Conservation (phyloP, 2,113 vertebrate genomes). For the Trachemys scripta region DNA sequence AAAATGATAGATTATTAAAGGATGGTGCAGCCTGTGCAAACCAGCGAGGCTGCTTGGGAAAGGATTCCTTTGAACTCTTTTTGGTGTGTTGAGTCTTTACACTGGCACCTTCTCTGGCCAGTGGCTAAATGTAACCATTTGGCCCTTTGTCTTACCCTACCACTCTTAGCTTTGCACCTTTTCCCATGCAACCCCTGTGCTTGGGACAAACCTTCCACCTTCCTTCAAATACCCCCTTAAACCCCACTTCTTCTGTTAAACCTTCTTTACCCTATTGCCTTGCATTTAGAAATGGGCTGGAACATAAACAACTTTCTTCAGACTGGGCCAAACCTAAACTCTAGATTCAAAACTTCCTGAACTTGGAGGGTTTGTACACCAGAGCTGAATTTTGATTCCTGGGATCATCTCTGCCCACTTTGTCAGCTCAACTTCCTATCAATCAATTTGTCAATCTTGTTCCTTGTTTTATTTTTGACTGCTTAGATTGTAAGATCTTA, state of each 20-base stretch:
- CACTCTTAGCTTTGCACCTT: background rate
- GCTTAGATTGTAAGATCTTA: background rate
- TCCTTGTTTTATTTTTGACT: background rate
- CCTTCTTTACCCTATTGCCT: accelerated
- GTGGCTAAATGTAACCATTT: background rate
- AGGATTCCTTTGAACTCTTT: background rate
- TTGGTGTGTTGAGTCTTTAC: background rate
- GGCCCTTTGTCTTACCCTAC: background rate
- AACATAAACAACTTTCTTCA: background rate
- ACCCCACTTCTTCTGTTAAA: accelerated
- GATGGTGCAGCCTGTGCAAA: accelerated
- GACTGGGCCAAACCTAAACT: background rate
- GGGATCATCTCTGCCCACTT: accelerated
- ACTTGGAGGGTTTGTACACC: background rate
- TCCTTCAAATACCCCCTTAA: background rate
- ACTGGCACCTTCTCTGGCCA: background rate
- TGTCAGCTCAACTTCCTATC: accelerated
- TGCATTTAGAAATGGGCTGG: background rate
- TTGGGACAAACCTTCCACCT: background rate
- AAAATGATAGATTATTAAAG: accelerated
- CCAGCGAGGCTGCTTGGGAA: background rate
- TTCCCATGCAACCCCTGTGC: background rate
- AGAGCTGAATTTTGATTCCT: background rate
- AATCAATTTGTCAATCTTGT: accelerated
- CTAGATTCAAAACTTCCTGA: background rate